Evolutionary conservation across 2,113 vertebrate species (phyloP), one percentile per base, ranked within the genome.

Genomic region (Triplophysa rosa): DNA sequence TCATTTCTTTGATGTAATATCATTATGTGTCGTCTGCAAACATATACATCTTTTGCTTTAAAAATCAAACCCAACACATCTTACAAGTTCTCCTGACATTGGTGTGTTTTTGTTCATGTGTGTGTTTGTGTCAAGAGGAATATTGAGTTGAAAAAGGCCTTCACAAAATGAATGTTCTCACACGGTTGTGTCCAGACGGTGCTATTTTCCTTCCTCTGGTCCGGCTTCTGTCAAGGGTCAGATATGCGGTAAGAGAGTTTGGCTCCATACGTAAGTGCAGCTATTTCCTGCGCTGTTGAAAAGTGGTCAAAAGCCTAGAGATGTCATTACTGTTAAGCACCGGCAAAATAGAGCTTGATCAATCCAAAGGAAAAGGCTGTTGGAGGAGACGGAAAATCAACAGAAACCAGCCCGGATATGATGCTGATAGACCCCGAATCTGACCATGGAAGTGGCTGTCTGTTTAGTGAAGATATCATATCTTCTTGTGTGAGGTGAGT

Each of bases 321-420:
- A 67, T 62, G 67, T 64, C 64, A 82, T 82, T 82, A 72, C 76
- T 52, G 58, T 33, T 24, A 47, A 56, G 29, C 33, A 77, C 58
- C 6, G 49, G 62, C 47, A 21, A 62, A 61, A 78, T 65, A 58
- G 72, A 49, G 29, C 33, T 68, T 64, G 33, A 26, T 59, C 82
- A 52, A 82, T 61, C 14, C 8, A 73, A 81, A 83, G 84, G 33
- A 84, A 86, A 85, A 84, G 77, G 80, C 71, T 80, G 69, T 59
- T 16, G 52, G 54, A 24, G 24, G 23, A n/a, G 14, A 49, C 24
- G 5, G 19, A 47, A 65, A 65, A 65, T 65, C 47, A 24, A 40
- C 33, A 45, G 42, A 17, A 45, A 80, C 5, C 4, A 26, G 29
- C n/a, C n/a, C 16, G 17, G 24, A 72, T 58, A 13, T 61, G 56